Evolutionary conservation across 1,140 invertebrate species (phyloP).

Genomic region (Adoxophyes honmai): DNA sequence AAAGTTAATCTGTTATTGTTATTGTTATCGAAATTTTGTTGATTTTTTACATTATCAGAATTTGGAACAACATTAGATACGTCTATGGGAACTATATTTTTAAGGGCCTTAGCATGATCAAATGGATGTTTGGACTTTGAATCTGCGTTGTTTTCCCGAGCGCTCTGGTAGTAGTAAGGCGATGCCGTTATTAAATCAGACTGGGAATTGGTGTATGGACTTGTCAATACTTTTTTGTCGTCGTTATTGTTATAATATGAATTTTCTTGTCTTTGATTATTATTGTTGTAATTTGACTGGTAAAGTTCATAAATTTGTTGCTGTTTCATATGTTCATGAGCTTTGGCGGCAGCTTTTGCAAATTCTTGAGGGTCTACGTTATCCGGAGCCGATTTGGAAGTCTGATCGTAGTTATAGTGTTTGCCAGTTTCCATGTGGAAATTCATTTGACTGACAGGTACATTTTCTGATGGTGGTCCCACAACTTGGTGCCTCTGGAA

Average conservation of each 20-base stretch:
- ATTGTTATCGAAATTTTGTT: conserved; percentile 30
- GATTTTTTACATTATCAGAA: conserved; percentile 38
- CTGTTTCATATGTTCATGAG: conserved; percentile 63
- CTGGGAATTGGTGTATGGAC: conserved; percentile 43
- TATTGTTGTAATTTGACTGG: conserved; percentile 21
- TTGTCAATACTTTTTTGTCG: conserved; percentile 40
- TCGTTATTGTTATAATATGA: conserved; percentile 35
- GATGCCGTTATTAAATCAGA: conserved; percentile 55
- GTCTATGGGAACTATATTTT: conserved; percentile 72
- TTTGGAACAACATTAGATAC: conserved; percentile 63
- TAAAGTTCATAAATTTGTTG: conserved; percentile 28
- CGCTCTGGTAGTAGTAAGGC: conserved; percentile 47
- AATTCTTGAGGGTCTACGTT: conserved; percentile 61
- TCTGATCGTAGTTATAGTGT: conserved; percentile 55
- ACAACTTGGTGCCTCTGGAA: conserved; percentile 45
- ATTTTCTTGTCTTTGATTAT: conserved; percentile 17
- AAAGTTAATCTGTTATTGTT: conserved; percentile 40
- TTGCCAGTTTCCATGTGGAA: conserved; percentile 64
- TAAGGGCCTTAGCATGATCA: conserved; percentile 72
- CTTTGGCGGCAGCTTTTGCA: conserved; percentile 65
- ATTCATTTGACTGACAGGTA: conserved; percentile 57
- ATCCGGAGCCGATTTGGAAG: conserved; percentile 48
- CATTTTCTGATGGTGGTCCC: conserved; percentile 34
- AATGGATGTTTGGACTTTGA: conserved; percentile 52
- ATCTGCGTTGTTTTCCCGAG: conserved; percentile 42